Conservation (phyloP, 2,797 vertebrate species). For the Lutjanus argentimaculatus region DNA sequence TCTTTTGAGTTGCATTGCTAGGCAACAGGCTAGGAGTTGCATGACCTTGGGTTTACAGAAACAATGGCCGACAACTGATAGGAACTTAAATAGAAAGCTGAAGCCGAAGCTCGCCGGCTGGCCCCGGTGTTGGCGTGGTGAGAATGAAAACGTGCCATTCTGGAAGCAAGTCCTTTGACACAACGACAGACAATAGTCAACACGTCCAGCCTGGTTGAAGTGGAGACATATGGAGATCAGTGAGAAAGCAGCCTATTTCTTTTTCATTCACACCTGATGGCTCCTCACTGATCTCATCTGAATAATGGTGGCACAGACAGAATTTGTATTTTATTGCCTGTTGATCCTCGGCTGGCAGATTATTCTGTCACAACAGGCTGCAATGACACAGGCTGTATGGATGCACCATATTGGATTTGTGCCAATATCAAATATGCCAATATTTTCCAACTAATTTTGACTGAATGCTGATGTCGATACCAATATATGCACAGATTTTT, state of each 20-base stretch:
- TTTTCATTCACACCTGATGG: slow-evolving; percentile 11
- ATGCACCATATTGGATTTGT: too few species aligned
- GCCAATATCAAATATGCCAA: too few species aligned
- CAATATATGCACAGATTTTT: too few species aligned
- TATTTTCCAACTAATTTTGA: too few species aligned
- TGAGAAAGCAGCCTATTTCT: neutral
- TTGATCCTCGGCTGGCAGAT: slow-evolving; percentile 9
- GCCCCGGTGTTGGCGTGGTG: slow-evolving; percentile 36
- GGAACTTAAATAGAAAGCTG: slow-evolving; percentile 78
- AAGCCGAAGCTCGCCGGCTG: slow-evolving; percentile 51
- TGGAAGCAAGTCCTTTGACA: slow-evolving; percentile 53
- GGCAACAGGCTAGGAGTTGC: slow-evolving; percentile 84
- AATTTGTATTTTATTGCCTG: slow-evolving; percentile 25
- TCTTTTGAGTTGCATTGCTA: slow-evolving; percentile 87
- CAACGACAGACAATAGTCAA: slow-evolving; percentile 38
- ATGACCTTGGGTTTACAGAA: slow-evolving; percentile 87
- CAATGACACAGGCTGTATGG: neutral
- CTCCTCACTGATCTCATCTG: slow-evolving; percentile 39
- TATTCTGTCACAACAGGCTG: neutral
- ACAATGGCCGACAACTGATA: slow-evolving; percentile 82
- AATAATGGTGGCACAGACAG: slow-evolving; percentile 23
- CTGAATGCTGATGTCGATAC: too few species aligned
- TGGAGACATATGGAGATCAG: slow-evolving; percentile 1
- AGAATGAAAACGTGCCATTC: slow-evolving; percentile 50
- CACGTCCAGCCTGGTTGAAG: slow-evolving; percentile 15